Percentiles rank a stretch among this genome's conserved stretches.
Conservation (phyloP, 2,797 vertebrate species). For the Enteromius radiatus region DNA sequence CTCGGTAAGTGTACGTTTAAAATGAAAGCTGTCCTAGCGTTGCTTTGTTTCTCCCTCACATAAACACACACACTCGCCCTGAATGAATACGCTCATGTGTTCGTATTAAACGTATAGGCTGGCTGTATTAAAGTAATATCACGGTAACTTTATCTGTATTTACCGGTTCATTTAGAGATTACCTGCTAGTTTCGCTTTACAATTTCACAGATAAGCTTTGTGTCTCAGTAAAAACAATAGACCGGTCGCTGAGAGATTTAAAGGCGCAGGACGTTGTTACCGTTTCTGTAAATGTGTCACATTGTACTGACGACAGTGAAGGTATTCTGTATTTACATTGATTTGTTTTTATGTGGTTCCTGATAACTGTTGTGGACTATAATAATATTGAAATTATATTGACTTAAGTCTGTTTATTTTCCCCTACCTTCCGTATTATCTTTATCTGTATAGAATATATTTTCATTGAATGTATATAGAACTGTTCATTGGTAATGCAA, state of each 20-base stretch:
- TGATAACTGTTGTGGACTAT: neutral
- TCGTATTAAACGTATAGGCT: neutral
- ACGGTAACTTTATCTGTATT: too few relatives aligned
- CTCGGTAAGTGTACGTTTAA: constrained; percentile 77
- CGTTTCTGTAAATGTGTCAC: neutral
- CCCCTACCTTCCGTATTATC: neutral
- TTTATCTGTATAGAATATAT: neutral
- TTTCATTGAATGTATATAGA: neutral
- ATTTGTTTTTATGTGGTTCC: neutral
- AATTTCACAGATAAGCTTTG: neutral
- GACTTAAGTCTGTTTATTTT: neutral
- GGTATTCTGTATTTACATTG: neutral
- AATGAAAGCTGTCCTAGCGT: neutral
- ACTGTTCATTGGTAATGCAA: neutral
- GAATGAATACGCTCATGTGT: neutral
- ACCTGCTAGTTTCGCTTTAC: neutral
- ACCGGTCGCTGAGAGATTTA: constrained; percentile 16
- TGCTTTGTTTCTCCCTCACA: constrained; percentile 37
- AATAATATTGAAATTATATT: neutral
- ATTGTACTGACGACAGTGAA: neutral
- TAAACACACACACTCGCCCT: neutral
- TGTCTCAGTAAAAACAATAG: neutral
- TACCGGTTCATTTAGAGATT: neutral
- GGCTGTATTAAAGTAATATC: neutral
- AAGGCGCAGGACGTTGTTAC: constrained; percentile 26